Conservation (phyloP, 1,140 invertebrate species). For the Drosophila pseudoobscura region DNA sequence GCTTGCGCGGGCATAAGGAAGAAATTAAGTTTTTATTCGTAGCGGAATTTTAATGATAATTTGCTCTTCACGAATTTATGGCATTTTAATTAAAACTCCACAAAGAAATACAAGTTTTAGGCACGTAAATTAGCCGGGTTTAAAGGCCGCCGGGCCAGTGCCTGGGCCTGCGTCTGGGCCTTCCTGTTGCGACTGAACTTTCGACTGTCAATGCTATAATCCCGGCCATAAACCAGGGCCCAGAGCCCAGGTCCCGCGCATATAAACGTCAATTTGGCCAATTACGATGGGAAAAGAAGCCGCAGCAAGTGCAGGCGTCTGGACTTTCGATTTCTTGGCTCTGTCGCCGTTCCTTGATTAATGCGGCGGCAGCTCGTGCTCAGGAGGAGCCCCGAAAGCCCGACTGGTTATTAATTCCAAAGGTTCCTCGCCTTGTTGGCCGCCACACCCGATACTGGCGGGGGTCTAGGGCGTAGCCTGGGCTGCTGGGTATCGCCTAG, state of each 20-base stretch:
- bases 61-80: slow-evolving; percentile 78
- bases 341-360: slow-evolving; percentile 50
- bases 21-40: slow-evolving; percentile 63
- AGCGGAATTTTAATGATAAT: slow-evolving; percentile 77
- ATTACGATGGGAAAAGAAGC: slow-evolving; percentile 59
- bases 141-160: slow-evolving; percentile 40
- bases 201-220: slow-evolving; percentile 73
- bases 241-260: slow-evolving; percentile 33
- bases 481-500: background rate
- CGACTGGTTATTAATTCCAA: slow-evolving; percentile 51
- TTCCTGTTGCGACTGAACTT: slow-evolving; percentile 72
- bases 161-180: slow-evolving; percentile 13
- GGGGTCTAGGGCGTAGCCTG: too few species aligned
- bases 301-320: slow-evolving; percentile 61
- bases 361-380: slow-evolving; percentile 63
- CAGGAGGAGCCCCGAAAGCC: slow-evolving; percentile 37
- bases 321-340: slow-evolving; percentile 73
- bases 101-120: slow-evolving; percentile 73
- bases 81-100: slow-evolving; percentile 77
- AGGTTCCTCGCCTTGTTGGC: slow-evolving; percentile 40
- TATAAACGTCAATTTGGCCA: slow-evolving; percentile 81
- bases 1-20: slow-evolving; percentile 61
- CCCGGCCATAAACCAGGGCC: slow-evolving; percentile 54
- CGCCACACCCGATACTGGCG: background rate
- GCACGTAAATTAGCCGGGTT: slow-evolving; percentile 66